Evolutionary conservation across 2,888 invertebrate genomes (phyloP), one percentile per base, ranked within the genome.

Genomic region (Galerucella nymphaeae): DNA sequence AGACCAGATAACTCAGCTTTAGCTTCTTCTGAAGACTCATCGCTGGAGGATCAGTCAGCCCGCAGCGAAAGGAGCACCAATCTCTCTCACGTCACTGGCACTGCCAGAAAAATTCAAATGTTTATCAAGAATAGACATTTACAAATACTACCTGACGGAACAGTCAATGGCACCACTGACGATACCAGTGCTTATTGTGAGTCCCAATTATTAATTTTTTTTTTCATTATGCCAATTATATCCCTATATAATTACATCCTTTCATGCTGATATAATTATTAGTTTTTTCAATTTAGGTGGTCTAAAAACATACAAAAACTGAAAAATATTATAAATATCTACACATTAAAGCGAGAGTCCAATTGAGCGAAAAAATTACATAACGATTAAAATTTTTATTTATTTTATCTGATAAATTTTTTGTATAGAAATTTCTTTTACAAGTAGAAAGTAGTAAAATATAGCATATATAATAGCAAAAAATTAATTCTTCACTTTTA

Each of bases 161-260:
- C 92, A 82, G 94, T 95, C 87, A 94, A 94, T 89, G 94, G 95
- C 82, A 94, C 94, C 85, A 90, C 90, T 85, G 92, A 94, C 86
- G 92, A 92, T 88, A 90, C 90, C 86, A 94, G 93, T 88, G 92
- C 92, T 88, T 93, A 93, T 91, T 94, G 95, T 95, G 86, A 95
- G 94, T 94, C 81, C 68, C 63, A 42, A 63, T 61, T 48, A 67
- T 69, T 72, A 72, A 58, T 57, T 23, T 70, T 63, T 70, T 63
- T 59, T 18, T 53, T 16, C 16, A 16, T 53, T 53, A 18, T 53
- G 53, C 53, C 53, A 53, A 16, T 18, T 18, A 18, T 10, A 16
- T 3, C 11, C 66, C 66, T 41, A 38, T 38, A 2, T 38, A 38
- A 8, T 38, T 38, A 38, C 30, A 38, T 0, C 30, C 8, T 38